A percentile compares a stretch with the other conserved stretches of the same genome.
Evolutionary conservation across 2,888 invertebrate genomes (phyloP).

Genomic region (Rotaria macrura): DNA sequence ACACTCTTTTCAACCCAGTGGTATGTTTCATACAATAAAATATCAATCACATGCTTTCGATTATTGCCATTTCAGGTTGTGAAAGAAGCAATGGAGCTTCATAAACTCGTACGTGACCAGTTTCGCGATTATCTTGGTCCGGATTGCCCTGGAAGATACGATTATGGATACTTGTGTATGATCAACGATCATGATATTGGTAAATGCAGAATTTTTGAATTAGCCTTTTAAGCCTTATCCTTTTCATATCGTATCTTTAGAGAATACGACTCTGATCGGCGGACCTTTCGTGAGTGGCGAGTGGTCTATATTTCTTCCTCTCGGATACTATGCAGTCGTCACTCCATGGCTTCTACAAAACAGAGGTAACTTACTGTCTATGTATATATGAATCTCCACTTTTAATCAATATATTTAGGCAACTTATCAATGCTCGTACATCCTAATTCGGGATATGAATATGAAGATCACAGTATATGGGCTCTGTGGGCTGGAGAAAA

Average conservation of each 20-base stretch:
- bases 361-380: not conserved
- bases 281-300: slow-evolving; percentile 13
- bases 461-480: slow-evolving; percentile 15
- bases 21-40: not conserved
- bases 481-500: not conserved
- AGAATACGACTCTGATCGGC: not conserved
- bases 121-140: not conserved
- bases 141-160: not conserved
- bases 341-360: not conserved
- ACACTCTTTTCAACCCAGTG: not conserved
- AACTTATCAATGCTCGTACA: not conserved
- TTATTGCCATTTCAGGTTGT: not conserved
- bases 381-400: not conserved
- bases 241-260: not conserved
- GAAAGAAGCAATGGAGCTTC: not conserved
- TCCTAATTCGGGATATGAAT: not conserved
- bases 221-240: not conserved
- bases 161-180: slow-evolving; percentile 8
- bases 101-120: not conserved
- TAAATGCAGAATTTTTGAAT: not conserved
- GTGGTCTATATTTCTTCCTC: not conserved
- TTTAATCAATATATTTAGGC: not conserved
- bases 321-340: not conserved
- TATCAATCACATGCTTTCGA: not conserved
- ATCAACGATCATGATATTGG: not conserved